These are phyloP conservation scores for Dinocampus coccinellae DNA, from an alignment of 2,888 invertebrate genomes.

Conservation along the genomic window DNA sequence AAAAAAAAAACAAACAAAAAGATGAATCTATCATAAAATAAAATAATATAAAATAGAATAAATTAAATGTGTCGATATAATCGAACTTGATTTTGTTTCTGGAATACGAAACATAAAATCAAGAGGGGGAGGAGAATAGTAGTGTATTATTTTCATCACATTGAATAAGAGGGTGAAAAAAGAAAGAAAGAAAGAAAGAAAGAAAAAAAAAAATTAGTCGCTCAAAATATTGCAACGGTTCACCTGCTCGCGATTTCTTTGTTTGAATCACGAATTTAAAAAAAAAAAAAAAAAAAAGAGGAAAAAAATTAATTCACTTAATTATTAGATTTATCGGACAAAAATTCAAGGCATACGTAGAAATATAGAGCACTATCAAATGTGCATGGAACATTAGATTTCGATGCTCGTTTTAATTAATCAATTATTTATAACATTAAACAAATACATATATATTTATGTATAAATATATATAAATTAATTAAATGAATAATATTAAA, in stretches of 20 bases:
- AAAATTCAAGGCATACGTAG: constrained; percentile 37
- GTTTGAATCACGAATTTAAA: constrained; percentile 23
- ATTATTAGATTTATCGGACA: constrained; percentile 4
- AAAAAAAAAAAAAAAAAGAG: constrained; percentile 27
- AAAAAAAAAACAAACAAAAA: no score
- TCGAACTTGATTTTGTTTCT: neutral
- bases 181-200: no score
- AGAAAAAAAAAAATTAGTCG: no score
- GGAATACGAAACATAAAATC: neutral
- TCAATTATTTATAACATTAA: constrained; percentile 1
- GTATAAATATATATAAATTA: neutral
- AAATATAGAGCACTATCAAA: constrained; percentile 12
- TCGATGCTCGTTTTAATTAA: neutral
- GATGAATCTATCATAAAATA: no score
- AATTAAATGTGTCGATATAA: constrained; percentile 9
- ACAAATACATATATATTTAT: neutral
- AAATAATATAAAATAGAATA: neutral
- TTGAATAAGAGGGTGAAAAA: neutral
- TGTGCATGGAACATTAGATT: neutral
- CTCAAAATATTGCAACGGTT: constrained; percentile 65
- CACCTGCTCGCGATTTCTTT: constrained; percentile 51
- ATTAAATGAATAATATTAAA: neutral
- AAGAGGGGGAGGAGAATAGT: no score
- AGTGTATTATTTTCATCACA: neutral
- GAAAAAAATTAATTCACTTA: constrained; percentile 6